A percentile compares a stretch with the other conserved stretches of the same genome.
phyloP scores from a whole-genome alignment of 1,140 invertebrate species.

The Brachionus asplanchnoidis region DNA sequence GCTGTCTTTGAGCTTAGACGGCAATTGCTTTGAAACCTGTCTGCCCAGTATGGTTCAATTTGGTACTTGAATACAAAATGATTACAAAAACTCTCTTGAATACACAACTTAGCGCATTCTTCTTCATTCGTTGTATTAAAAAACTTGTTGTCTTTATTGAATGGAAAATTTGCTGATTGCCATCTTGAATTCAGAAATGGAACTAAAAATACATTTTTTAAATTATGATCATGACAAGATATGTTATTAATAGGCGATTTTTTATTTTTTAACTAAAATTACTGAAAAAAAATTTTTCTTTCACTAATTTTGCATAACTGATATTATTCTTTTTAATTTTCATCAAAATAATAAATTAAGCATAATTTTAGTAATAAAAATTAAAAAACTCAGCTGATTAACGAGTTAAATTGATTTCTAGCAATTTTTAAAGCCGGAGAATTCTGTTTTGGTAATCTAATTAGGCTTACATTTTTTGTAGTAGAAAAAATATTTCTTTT shows the following conservation, averaged over 20 bases:
- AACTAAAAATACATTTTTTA: background rate
- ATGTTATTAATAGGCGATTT: background rate
- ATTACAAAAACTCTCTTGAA: background rate
- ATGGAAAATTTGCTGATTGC: background rate
- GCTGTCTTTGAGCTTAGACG: background rate
- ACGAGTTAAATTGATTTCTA: too few species aligned
- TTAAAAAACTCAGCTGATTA: too few species aligned
- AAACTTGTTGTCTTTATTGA: conserved; percentile 1
- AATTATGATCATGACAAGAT: background rate
- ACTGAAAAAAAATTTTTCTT: too few species aligned
- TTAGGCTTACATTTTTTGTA: too few species aligned
- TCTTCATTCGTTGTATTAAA: background rate
- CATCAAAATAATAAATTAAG: too few species aligned
- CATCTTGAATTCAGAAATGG: background rate
- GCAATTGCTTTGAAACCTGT: background rate
- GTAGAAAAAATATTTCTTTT: too few species aligned
- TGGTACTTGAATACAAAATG: conserved; percentile 23
- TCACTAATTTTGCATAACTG: too few species aligned
- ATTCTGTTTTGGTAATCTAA: too few species aligned
- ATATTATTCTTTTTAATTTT: too few species aligned
- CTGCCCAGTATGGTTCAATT: background rate
- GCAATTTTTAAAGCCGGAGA: too few species aligned
- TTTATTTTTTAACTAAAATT: too few species aligned
- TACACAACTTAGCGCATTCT: conserved; percentile 17
- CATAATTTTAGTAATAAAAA: too few species aligned